phyloP scores from a whole-genome alignment of 2,113 vertebrate genomes.

The Aphyosemion australe region DNA sequence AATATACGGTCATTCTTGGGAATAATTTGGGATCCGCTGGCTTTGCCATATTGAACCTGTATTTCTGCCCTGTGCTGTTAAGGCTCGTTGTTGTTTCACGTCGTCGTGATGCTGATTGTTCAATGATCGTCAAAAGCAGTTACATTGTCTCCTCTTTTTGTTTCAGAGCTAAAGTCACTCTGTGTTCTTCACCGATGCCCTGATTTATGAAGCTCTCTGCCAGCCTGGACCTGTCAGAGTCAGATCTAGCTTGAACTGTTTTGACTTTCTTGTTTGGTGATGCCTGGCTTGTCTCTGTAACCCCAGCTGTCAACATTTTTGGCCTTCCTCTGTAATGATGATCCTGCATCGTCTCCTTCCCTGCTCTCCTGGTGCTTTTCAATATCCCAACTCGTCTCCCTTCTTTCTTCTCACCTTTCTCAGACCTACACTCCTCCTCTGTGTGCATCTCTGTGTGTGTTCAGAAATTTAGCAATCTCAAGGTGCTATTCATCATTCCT shows the following conservation, averaged over 20 bases:
- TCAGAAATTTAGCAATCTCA: not conserved
- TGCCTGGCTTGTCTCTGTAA: not conserved
- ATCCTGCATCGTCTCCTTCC: not conserved
- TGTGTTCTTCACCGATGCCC: not conserved
- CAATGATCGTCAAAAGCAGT: not conserved
- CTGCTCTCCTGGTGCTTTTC: not conserved
- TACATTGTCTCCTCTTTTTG: not conserved
- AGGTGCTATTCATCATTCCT: not conserved
- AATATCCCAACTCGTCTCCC: not conserved
- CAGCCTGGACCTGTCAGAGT: slow-evolving; percentile 1
- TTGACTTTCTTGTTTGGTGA: not conserved
- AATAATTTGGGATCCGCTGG: no score
- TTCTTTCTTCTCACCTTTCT: not conserved
- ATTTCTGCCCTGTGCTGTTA: not conserved
- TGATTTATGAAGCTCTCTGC: not conserved
- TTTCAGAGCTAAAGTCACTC: not conserved
- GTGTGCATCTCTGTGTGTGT: not conserved
- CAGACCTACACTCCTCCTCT: not conserved
- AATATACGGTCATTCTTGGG: no score
- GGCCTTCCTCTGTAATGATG: not conserved
- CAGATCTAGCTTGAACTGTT: not conserved
- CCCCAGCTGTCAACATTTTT: not conserved
- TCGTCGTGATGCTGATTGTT: not conserved
- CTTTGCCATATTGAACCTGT: not conserved
- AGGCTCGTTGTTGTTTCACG: not conserved